Conservation (phyloP, 2,113 vertebrate genomes). For the Thunnus maccoyii region DNA sequence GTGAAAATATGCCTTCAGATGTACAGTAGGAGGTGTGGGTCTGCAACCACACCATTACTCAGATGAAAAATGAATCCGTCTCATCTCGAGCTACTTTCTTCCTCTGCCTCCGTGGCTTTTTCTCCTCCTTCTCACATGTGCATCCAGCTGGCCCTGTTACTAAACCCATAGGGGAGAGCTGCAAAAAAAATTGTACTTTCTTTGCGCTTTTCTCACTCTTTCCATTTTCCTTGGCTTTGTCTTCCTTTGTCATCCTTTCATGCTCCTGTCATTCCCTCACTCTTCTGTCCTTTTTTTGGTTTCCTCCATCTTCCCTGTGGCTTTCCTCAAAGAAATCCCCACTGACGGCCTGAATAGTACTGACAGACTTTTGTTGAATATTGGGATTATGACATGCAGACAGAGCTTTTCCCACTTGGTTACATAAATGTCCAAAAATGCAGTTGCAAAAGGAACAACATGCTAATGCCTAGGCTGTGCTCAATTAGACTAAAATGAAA, state of each 20-base stretch:
- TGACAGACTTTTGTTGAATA: constrained; percentile 30
- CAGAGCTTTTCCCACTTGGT: constrained; percentile 16
- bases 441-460: constrained; percentile 12
- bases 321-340: background rate
- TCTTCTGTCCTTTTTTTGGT: constrained; percentile 30
- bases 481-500: background rate
- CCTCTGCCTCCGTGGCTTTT: constrained; percentile 34
- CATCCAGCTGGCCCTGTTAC: constrained; percentile 56
- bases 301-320: constrained; percentile 2
- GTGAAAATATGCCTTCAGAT: constrained; percentile 23
- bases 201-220: constrained; percentile 22
- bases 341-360: background rate
- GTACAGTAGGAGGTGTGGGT: constrained; percentile 16
- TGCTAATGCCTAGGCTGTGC: background rate
- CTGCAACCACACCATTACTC: constrained; percentile 29
- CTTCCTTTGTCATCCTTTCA: constrained; percentile 30
- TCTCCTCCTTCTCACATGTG: constrained; percentile 31
- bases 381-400: background rate
- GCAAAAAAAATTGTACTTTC: constrained; percentile 33
- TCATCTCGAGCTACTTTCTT: constrained; percentile 44
- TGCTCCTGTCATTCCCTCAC: constrained; percentile 36
- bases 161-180: constrained; percentile 38
- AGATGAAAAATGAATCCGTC: constrained; percentile 55
- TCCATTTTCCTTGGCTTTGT: constrained; percentile 38
- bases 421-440: constrained; percentile 11